A percentile compares a stretch with the other conserved stretches of the same genome.
Evolutionary conservation across 2,888 invertebrate genomes (phyloP).

Genomic region (Oscheius sp.): DNA sequence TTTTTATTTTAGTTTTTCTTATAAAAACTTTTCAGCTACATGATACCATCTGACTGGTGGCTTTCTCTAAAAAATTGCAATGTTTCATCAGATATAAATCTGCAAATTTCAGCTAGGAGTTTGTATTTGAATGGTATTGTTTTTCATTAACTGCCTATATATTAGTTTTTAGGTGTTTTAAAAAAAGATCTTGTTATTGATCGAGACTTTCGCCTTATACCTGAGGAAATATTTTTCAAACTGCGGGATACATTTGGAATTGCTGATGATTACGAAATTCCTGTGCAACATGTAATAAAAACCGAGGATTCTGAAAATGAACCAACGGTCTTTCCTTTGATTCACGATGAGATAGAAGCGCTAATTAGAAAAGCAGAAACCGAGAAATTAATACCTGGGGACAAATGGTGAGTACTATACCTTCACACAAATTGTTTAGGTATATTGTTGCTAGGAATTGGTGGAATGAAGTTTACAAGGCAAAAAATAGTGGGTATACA

Average conservation of each 20-base stretch:
- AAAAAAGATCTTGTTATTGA: background rate
- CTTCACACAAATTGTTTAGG: slow-evolving; percentile 34
- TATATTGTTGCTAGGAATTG: slow-evolving; percentile 47
- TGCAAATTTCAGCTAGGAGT: too few species aligned
- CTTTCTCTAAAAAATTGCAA: too few species aligned
- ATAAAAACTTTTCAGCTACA: background rate
- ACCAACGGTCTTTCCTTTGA: background rate
- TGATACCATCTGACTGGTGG: slow-evolving; percentile 12
- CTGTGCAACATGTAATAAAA: too few species aligned
- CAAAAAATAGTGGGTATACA: slow-evolving; percentile 35
- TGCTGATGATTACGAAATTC: background rate
- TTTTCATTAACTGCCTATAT: too few species aligned
- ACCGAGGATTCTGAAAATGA: background rate
- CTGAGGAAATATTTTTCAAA: background rate
- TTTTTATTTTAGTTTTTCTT: background rate
- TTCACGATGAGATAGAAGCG: slow-evolving; percentile 28
- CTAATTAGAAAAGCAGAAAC: slow-evolving; percentile 38
- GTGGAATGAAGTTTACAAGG: slow-evolving; percentile 51
- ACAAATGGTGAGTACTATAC: slow-evolving; percentile 40
- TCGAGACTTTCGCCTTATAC: background rate
- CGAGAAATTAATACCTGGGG: slow-evolving; percentile 31
- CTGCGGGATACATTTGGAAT: slow-evolving; percentile 7
- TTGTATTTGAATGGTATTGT: too few species aligned
- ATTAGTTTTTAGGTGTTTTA: background rate
- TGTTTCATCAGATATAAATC: too few species aligned